Percentiles rank a stretch among this genome's conserved stretches.
Evolutionary conservation across 1,140 invertebrate species (phyloP).

Genomic region (Lordiphosa clarofinis): DNA sequence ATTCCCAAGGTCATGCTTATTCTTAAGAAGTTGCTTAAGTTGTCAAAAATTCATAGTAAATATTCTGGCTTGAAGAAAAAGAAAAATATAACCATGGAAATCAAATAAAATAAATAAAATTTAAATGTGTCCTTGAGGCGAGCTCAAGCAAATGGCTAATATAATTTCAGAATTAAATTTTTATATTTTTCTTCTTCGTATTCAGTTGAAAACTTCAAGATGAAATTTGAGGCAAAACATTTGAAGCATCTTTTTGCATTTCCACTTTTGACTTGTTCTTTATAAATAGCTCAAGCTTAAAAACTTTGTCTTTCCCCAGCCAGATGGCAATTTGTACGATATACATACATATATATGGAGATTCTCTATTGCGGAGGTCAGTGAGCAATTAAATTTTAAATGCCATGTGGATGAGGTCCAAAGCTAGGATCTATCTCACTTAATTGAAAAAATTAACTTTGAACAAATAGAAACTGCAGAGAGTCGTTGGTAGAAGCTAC

Average conservation of each 20-base stretch:
- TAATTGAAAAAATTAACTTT: conserved; percentile 73
- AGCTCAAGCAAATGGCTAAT: no score
- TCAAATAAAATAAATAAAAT: no score
- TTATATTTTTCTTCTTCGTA: conserved; percentile 23
- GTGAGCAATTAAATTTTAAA: conserved; percentile 46
- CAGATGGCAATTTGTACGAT: background rate
- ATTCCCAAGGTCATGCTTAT: no score
- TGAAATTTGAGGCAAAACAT: background rate
- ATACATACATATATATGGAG: background rate
- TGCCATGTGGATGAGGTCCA: conserved; percentile 17
- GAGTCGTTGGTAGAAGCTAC: conserved; percentile 22
- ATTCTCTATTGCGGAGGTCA: conserved; percentile 8
- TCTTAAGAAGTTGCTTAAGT: no score
- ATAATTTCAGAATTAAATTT: conserved; percentile 21
- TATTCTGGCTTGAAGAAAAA: no score
- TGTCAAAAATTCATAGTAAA: no score
- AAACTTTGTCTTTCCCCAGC: conserved; percentile 24
- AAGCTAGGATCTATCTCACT: conserved; percentile 35
- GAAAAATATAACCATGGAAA: no score
- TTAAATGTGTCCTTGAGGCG: no score
- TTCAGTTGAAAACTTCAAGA: conserved; percentile 12
- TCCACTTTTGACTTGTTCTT: conserved; percentile 47
- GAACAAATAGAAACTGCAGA: conserved; percentile 23
- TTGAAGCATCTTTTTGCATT: conserved; percentile 21
- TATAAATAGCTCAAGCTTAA: conserved; percentile 15